These are phyloP conservation scores for Luperina testacea DNA, from an alignment of 2,888 invertebrate species.

Conservation along the genomic window DNA sequence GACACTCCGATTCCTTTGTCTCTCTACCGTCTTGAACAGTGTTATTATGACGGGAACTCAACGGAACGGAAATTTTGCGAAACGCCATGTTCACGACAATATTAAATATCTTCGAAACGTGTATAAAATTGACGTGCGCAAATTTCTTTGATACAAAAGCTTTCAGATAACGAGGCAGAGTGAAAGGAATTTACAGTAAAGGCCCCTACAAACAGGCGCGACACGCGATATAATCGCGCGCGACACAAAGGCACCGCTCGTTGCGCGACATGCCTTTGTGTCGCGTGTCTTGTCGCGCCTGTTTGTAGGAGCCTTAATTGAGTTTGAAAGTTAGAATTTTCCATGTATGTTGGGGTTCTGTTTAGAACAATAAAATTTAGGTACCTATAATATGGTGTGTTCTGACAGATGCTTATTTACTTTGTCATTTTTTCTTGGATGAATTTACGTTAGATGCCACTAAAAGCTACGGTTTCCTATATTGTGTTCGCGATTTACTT, in stretches of 20 bases:
- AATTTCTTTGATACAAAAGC: conserved; percentile 54
- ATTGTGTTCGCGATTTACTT: too few relatives aligned
- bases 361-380: conserved; percentile 2
- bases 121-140: conserved; percentile 49
- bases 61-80: conserved; percentile 53
- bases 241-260: too few relatives aligned
- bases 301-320: conserved; percentile 2
- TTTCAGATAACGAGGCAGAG: conserved; percentile 39
- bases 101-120: conserved; percentile 47
- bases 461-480: too few relatives aligned
- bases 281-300: too few relatives aligned
- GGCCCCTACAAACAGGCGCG: too few relatives aligned
- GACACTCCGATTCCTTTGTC: conserved; percentile 34
- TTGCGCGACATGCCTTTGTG: too few relatives aligned
- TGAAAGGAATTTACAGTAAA: conserved; percentile 41
- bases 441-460: background rate
- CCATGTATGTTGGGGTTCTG: background rate
- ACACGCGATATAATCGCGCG: too few relatives aligned
- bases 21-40: conserved; percentile 40
- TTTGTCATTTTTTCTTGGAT: background rate
- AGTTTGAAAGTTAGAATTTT: conserved; percentile 45
- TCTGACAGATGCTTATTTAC: conserved; percentile 20
- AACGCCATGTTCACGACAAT: conserved; percentile 39
- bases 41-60: conserved; percentile 55
- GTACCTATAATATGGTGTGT: background rate